These are phyloP conservation scores for Pentalonia nigronervosa DNA, from an alignment of 1,140 invertebrate genomes.

Conservation along the genomic window DNA sequence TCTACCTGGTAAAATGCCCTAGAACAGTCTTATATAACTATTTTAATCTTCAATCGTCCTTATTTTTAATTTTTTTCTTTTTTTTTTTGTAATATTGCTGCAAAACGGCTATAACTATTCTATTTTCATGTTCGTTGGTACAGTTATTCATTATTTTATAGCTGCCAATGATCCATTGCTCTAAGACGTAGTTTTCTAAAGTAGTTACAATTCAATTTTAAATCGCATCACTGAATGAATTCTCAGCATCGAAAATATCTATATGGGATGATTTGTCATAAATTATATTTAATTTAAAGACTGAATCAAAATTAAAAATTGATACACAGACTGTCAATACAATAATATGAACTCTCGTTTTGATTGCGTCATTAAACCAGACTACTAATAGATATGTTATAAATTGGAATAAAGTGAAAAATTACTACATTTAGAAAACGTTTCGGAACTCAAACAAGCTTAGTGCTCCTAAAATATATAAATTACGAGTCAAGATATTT, in stretches of 20 bases:
- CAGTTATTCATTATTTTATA: not conserved
- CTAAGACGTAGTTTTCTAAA: not conserved
- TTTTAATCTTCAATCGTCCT: not conserved
- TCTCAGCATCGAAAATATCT: not conserved
- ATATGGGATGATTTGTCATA: not conserved
- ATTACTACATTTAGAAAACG: not conserved
- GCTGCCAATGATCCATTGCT: not conserved
- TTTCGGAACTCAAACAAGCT: not conserved
- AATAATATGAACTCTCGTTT: not conserved
- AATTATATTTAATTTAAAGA: not conserved
- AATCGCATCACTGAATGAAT: not conserved
- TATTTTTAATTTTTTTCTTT: not conserved
- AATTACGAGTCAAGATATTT: not conserved
- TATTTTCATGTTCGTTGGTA: not conserved
- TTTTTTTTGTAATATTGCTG: not conserved
- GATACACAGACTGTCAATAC: not conserved
- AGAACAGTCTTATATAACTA: not conserved
- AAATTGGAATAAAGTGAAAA: not conserved
- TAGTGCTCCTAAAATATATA: not conserved
- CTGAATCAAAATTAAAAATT: not conserved
- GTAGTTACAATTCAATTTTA: not conserved
- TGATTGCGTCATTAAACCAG: not conserved
- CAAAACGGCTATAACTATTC: not conserved
- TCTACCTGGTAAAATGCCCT: not conserved
- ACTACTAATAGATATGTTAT: not conserved